These are phyloP conservation scores for Trachymyrmex cornetzi DNA, from an alignment of 1,140 invertebrate species.

Conservation along the genomic window DNA sequence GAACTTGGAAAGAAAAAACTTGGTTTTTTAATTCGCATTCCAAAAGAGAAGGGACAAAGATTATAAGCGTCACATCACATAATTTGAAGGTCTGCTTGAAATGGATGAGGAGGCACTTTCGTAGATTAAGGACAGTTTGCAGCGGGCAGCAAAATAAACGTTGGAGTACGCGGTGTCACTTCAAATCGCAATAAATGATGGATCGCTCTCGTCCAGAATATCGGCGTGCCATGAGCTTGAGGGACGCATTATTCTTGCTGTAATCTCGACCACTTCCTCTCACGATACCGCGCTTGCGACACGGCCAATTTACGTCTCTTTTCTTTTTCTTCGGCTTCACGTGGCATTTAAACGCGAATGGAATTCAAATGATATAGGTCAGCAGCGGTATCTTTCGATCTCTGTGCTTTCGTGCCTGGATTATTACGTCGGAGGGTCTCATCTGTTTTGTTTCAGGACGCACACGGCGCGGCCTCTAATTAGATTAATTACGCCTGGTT, in stretches of 20 bases:
- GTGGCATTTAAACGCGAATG: constrained; percentile 5
- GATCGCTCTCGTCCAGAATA: constrained; percentile 19
- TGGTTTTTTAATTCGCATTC: background rate
- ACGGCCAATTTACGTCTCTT: constrained; percentile 4
- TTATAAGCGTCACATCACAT: constrained; percentile 14
- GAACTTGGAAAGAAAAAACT: background rate
- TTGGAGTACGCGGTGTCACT: constrained; percentile 13
- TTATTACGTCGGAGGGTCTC: background rate
- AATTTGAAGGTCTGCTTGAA: constrained; percentile 2
- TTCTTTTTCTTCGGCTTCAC: background rate
- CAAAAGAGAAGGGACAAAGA: background rate
- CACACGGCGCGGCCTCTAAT: constrained; percentile 42
- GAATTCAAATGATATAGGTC: constrained; percentile 18
- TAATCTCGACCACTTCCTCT: background rate
- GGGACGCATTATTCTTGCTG: constrained; percentile 11
- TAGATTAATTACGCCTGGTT: constrained; percentile 49
- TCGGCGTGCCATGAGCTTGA: background rate
- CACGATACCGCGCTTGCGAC: background rate
- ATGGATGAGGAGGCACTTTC: constrained; percentile 45
- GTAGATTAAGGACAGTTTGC: constrained; percentile 54
- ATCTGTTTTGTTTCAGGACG: constrained; percentile 6
- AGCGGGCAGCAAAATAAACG: constrained; percentile 24
- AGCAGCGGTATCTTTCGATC: background rate
- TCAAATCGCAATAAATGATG: constrained; percentile 55
- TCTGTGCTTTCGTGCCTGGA: background rate